phyloP scores from a whole-genome alignment of 2,888 invertebrate species.

The Helicoverpa assulta region DNA sequence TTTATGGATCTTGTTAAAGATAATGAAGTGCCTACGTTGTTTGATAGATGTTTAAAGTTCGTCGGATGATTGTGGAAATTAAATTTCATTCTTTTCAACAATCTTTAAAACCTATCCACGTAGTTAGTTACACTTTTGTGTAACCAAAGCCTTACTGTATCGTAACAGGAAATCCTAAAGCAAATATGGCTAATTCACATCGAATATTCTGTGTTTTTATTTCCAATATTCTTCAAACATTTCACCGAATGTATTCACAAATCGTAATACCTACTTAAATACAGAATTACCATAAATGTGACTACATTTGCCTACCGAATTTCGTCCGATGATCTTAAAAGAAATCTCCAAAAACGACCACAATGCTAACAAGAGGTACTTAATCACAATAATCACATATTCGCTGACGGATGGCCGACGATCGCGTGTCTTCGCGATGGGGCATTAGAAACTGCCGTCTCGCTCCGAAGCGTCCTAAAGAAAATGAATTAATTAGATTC shows the following conservation, averaged over 20 bases:
- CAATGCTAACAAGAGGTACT: conserved; percentile 5
- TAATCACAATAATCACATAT: conserved; percentile 7
- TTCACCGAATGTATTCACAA: neutral
- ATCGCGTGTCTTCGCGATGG: conserved; percentile 42
- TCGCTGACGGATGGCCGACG: conserved; percentile 28
- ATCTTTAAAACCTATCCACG: no score
- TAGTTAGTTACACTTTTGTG: no score
- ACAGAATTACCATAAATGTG: no score
- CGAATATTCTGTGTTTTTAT: neutral
- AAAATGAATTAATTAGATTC: conserved; percentile 51
- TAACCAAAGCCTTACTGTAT: neutral
- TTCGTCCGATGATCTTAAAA: neutral
- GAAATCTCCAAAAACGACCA: conserved; percentile 22
- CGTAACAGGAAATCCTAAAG: neutral
- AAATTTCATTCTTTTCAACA: no score
- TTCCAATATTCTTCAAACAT: neutral
- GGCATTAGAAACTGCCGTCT: conserved; percentile 53
- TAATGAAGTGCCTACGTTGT: no score
- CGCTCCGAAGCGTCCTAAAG: conserved; percentile 29
- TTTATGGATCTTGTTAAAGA: no score
- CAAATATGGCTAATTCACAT: neutral
- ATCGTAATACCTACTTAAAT: neutral
- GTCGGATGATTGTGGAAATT: no score
- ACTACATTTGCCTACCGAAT: no score
- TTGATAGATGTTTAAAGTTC: no score